These are phyloP conservation scores for Gadopsis marmoratus DNA, from an alignment of 2,797 vertebrate genomes.

Conservation along the genomic window DNA sequence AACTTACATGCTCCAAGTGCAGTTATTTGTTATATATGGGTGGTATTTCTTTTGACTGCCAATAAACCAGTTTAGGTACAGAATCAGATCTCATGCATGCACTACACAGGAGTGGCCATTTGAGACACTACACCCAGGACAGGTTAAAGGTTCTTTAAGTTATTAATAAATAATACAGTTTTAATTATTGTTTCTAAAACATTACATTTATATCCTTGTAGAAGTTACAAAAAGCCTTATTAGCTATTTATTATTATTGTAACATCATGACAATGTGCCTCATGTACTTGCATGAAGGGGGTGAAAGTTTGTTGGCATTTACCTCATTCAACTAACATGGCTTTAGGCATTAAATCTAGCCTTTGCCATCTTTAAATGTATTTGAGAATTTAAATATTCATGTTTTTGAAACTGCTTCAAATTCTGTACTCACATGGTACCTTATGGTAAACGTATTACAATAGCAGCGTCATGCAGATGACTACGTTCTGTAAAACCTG, in stretches of 20 bases:
- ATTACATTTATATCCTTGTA: neutral
- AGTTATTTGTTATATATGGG: conserved; percentile 49
- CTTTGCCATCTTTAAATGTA: neutral
- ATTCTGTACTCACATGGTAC: neutral
- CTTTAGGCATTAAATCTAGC: neutral
- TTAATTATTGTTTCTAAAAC: neutral
- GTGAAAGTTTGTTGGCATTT: neutral
- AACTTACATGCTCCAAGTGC: conserved; percentile 79
- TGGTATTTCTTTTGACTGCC: conserved; percentile 41
- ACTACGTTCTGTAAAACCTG: conserved; percentile 1
- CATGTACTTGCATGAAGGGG: too few species aligned
- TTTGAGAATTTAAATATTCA: neutral
- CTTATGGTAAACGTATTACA: neutral
- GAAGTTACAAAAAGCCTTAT: neutral
- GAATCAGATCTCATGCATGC: neutral
- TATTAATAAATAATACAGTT: neutral
- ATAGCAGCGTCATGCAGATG: neutral
- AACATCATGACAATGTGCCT: neutral
- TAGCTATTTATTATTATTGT: neutral
- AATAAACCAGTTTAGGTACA: conserved; percentile 1
- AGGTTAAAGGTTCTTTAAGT: conserved; percentile 12
- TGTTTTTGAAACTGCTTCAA: neutral
- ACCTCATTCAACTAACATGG: neutral
- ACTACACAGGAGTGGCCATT: neutral
- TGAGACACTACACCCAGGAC: neutral